Evolutionary conservation across 2,113 vertebrate genomes (phyloP).

Genomic region (Oncorhynchus keta): DNA sequence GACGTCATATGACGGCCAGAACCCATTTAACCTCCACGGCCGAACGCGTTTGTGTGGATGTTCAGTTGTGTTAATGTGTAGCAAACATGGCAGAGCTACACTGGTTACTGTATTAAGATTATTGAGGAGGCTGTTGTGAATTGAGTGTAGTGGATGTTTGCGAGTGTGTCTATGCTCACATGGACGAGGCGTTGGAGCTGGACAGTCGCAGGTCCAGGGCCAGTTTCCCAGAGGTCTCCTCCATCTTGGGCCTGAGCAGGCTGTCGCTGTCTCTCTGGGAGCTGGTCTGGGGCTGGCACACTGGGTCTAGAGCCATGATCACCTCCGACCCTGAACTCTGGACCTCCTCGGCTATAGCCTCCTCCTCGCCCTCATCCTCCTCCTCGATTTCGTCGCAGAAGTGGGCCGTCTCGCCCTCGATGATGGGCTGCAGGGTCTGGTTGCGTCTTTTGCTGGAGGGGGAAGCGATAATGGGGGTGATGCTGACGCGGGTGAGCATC

Average conservation of each 20-base stretch:
- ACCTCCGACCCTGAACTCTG: conserved; percentile 78
- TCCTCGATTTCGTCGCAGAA: conserved; percentile 97
- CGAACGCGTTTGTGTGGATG: too few relatives aligned
- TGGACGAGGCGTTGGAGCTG: conserved; percentile 90
- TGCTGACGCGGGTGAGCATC: conserved; percentile 95
- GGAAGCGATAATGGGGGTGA: conserved; percentile 89
- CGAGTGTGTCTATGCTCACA: conserved; percentile 70
- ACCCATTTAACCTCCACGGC: neutral
- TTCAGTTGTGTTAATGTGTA: too few relatives aligned
- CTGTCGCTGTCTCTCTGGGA: conserved; percentile 61
- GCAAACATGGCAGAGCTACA: too few relatives aligned
- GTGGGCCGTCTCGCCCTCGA: conserved; percentile 95
- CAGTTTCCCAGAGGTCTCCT: conserved; percentile 85
- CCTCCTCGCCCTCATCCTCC: conserved; percentile 65
- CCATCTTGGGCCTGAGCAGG: conserved; percentile 74
- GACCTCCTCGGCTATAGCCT: conserved; percentile 59
- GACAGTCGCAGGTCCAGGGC: conserved; percentile 88
- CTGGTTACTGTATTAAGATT: too few relatives aligned
- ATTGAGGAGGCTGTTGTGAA: too few relatives aligned
- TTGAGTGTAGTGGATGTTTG: neutral
- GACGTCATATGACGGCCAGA: conserved; percentile 6
- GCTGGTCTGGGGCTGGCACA: conserved; percentile 55
- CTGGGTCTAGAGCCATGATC: conserved; percentile 81
- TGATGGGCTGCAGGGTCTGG: conserved; percentile 94
- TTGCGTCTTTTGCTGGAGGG: conserved; percentile 90